Evolutionary conservation across 2,797 vertebrate genomes (phyloP), one percentile per base, ranked within the genome.

Genomic region (Botia almorhae): DNA sequence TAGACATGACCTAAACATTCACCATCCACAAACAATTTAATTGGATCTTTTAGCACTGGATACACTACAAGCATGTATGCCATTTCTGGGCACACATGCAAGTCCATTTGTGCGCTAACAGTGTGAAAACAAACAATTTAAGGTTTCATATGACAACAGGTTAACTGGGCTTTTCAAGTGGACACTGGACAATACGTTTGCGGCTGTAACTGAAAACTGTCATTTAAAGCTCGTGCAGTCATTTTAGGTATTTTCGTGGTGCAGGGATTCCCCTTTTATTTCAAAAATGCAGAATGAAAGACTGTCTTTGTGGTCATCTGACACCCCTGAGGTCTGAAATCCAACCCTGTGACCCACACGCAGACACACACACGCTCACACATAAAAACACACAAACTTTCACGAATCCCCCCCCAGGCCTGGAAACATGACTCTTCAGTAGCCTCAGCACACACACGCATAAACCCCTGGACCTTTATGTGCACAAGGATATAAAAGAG

Each of bases 241-340:
- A 74, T 86, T 91, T 93, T 92, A 91, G 91, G 85, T 87, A 82
- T 43, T 82, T 85, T 81, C 84, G 82, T 87, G 87, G 81, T 86
- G 84, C 72, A 6, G 87, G 88, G 86, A 88, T 91, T 88, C 93
- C 89, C 73, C 82, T 85, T 92, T 89, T 83, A 83, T 80, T 46
- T 29, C 4, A 23, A 64, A 80, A 83, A 68, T 73, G 67, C 91
- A 39, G 77, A 88, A 92, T 92, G 87, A 91, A 90, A 92, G 87
- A 88, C 81, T 36, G 80, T 16, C 73, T 84, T 84, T 87, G 76
- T 85, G 86, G 85, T 82, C 77, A 33, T 76, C 70, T 48, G 77
- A 85, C 84, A 82, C 73, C 71, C 78, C 82, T 76, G 78, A 64
- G 82, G 77, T 79, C 72, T 80, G 83, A 87, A 84, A 83, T 69